Evolutionary conservation across 2,113 vertebrate genomes (phyloP).

Genomic region (Raja brachyura): DNA sequence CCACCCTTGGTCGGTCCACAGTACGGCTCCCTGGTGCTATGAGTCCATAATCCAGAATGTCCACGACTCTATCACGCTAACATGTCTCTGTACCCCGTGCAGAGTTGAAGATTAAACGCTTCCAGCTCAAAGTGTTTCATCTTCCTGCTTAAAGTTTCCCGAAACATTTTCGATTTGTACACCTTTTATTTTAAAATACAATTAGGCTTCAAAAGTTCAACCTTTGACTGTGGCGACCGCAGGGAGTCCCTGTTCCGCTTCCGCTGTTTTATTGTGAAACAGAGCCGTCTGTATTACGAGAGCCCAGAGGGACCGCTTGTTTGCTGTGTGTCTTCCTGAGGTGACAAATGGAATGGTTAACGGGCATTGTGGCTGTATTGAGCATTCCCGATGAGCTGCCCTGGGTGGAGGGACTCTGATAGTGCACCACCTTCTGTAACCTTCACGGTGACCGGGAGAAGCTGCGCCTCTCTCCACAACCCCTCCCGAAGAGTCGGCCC

Average conservation of each 20-base stretch:
- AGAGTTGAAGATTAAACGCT: not conserved
- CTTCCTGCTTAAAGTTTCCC: not conserved
- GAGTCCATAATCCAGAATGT: not conserved
- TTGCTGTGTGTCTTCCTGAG: conserved; percentile 25
- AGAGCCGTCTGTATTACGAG: not conserved
- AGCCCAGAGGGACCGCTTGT: conserved; percentile 1
- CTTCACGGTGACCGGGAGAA: not conserved
- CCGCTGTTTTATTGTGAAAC: not conserved
- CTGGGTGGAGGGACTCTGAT: not conserved
- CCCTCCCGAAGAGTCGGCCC: too few relatives aligned
- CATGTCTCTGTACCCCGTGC: not conserved
- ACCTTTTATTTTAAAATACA: not conserved
- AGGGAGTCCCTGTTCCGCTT: not conserved
- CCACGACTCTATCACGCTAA: too few relatives aligned
- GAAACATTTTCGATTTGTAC: too few relatives aligned
- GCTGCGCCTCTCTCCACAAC: not conserved
- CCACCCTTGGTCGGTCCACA: not conserved
- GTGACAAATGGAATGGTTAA: conserved; percentile 31
- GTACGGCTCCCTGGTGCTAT: not conserved
- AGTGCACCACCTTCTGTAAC: not conserved
- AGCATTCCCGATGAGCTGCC: not conserved
- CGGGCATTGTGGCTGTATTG: conserved; percentile 30
- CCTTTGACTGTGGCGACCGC: not conserved
- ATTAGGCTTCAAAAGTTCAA: not conserved
- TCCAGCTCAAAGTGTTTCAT: not conserved